These are phyloP conservation scores for Dasyurus viverrinus DNA, from an alignment of 2,113 vertebrate genomes.

Conservation along the genomic window DNA sequence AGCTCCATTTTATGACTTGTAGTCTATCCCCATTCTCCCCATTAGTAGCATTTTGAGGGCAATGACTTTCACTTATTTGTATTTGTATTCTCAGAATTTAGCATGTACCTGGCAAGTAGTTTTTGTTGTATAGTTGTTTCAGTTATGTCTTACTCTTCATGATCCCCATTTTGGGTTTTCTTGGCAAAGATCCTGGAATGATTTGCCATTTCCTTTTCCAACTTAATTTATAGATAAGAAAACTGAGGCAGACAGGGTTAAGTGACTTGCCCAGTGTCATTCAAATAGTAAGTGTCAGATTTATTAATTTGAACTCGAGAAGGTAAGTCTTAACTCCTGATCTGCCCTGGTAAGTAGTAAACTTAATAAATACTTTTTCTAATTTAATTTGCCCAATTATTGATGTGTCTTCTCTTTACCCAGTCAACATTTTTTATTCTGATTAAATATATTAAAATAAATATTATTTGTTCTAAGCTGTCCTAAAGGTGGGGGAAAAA, in stretches of 20 bases:
- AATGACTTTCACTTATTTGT: background rate
- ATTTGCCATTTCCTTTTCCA: background rate
- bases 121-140: no score
- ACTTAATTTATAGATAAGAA: background rate
- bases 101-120: background rate
- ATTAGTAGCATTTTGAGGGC: background rate
- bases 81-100: background rate
- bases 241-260: background rate
- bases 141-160: background rate
- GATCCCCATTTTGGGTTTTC: background rate
- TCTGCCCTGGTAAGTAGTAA: no score
- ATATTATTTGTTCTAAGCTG: background rate
- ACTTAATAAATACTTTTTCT: background rate
- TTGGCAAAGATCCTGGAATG: background rate
- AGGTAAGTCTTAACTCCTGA: no score
- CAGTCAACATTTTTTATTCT: background rate
- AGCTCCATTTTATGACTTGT: background rate
- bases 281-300: background rate
- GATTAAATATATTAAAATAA: constrained; percentile 25
- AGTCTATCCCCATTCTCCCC: background rate
- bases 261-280: background rate
- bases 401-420: background rate
- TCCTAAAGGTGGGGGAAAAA: background rate
- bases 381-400: background rate
- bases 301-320: background rate